Conservation (phyloP, 2,888 invertebrate genomes). For the Drosophila lutescens region DNA sequence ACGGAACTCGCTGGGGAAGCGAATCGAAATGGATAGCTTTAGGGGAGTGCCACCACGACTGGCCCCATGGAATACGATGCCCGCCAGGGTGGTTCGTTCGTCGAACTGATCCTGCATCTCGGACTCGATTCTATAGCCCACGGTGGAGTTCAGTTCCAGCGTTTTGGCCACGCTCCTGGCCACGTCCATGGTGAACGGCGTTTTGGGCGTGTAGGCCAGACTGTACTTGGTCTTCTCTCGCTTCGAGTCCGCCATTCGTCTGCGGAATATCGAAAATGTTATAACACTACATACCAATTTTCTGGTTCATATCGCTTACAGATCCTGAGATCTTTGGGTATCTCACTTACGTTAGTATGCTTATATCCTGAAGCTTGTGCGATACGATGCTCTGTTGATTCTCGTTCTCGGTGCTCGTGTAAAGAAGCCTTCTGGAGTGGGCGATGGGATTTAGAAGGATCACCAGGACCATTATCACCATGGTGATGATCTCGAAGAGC, state of each 20-base stretch:
- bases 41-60: slow-evolving; percentile 25
- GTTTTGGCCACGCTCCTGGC: slow-evolving; percentile 42
- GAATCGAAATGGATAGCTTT: slow-evolving; percentile 55
- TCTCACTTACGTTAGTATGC: slow-evolving; percentile 61
- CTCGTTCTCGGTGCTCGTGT: slow-evolving; percentile 34
- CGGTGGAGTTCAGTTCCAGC: slow-evolving; percentile 46
- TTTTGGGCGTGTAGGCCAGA: slow-evolving; percentile 61
- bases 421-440: slow-evolving; percentile 48
- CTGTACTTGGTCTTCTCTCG: slow-evolving; percentile 56
- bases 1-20: slow-evolving; percentile 77
- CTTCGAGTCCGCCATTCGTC: slow-evolving; percentile 41
- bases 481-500: slow-evolving; percentile 58
- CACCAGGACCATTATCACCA: slow-evolving; percentile 55
- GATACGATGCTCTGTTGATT: slow-evolving; percentile 33
- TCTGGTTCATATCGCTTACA: background rate
- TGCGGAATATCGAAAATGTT: background rate
- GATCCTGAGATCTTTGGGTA: background rate
- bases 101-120: slow-evolving; percentile 62
- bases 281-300: background rate
- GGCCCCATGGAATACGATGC: slow-evolving; percentile 49
- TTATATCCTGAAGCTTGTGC: slow-evolving; percentile 53
- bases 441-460: slow-evolving; percentile 56
- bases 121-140: slow-evolving; percentile 29
- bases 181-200: slow-evolving; percentile 31
- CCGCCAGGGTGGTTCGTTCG: slow-evolving; percentile 64